Percentiles rank a stretch among this genome's conserved stretches.
Evolutionary conservation across 2,888 invertebrate species (phyloP).

Genomic region (Meta bourneti): DNA sequence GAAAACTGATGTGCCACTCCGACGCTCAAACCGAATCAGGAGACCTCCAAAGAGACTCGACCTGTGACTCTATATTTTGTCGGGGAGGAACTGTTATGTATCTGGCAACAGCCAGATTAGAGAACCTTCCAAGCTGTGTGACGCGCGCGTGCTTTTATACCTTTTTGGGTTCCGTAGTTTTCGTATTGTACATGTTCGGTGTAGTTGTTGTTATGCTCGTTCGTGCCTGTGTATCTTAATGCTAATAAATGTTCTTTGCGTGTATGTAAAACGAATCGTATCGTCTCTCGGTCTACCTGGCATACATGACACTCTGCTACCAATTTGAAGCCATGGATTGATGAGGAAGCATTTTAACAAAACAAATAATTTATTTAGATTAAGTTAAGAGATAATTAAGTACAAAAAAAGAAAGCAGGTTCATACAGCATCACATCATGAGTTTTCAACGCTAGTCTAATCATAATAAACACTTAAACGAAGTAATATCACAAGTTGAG

Average conservation of each 20-base stretch:
- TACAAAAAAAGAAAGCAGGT: too few relatives aligned
- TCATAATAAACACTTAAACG: too few relatives aligned
- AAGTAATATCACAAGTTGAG: too few relatives aligned
- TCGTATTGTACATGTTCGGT: constrained; percentile 52
- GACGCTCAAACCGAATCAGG: constrained; percentile 37
- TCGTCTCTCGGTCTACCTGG: constrained; percentile 61
- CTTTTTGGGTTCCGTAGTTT: neutral
- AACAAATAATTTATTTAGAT: too few relatives aligned
- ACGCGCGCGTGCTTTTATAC: constrained; percentile 13
- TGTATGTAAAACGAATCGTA: constrained; percentile 64
- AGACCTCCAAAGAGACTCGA: constrained; percentile 55
- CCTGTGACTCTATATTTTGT: constrained; percentile 61
- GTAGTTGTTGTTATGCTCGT: constrained; percentile 55
- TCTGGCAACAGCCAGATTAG: constrained; percentile 63
- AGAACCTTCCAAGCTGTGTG: constrained; percentile 62
- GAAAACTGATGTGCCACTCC: neutral
- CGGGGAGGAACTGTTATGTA: constrained; percentile 64
- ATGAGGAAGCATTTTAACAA: too few relatives aligned
- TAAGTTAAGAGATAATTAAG: too few relatives aligned
- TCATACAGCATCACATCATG: too few relatives aligned
- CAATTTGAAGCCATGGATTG: too few relatives aligned
- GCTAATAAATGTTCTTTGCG: constrained; percentile 36
- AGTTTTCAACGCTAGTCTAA: too few relatives aligned
- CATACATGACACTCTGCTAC: constrained; percentile 53
- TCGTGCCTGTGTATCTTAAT: constrained; percentile 57